phyloP scores from a whole-genome alignment of 2,888 invertebrate species.

The Blomia tropicalis region DNA sequence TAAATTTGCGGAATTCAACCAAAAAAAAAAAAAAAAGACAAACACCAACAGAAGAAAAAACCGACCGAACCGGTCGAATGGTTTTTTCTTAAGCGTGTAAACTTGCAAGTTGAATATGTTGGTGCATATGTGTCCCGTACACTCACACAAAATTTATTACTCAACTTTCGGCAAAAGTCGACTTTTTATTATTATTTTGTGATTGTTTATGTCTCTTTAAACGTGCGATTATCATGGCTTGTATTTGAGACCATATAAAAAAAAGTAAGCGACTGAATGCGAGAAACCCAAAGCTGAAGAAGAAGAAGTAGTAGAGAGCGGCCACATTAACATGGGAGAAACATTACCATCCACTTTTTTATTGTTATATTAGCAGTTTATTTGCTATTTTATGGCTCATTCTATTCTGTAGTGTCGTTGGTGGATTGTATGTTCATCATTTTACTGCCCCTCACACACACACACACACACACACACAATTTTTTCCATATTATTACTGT shows the following conservation, averaged over 20 bases:
- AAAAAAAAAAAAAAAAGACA: too few relatives aligned
- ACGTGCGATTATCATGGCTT: constrained; percentile 9
- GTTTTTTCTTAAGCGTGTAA: too few relatives aligned
- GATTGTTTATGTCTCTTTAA: constrained; percentile 13
- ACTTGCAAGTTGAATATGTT: too few relatives aligned
- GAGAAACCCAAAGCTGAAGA: not conserved
- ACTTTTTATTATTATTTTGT: constrained; percentile 3
- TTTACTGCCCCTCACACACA: not conserved
- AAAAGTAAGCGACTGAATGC: not conserved
- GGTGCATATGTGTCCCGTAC: too few relatives aligned
- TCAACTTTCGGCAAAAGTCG: not conserved
- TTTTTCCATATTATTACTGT: too few relatives aligned
- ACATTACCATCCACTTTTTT: constrained; percentile 13
- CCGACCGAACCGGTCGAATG: too few relatives aligned
- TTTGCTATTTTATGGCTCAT: constrained; percentile 7
- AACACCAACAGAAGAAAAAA: too few relatives aligned
- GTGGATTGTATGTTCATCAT: not conserved
- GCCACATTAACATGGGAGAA: constrained; percentile 1
- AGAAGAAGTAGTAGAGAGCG: not conserved
- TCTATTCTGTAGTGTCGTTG: not conserved
- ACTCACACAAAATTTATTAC: not conserved
- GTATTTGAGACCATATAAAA: not conserved
- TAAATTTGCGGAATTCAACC: too few relatives aligned
- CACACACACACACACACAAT: too few relatives aligned
- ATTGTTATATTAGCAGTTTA: constrained; percentile 15